Evolutionary conservation across 2,113 vertebrate species (phyloP), one percentile per base, ranked within the genome.

Genomic region (Romanogobio albipinnatus): DNA sequence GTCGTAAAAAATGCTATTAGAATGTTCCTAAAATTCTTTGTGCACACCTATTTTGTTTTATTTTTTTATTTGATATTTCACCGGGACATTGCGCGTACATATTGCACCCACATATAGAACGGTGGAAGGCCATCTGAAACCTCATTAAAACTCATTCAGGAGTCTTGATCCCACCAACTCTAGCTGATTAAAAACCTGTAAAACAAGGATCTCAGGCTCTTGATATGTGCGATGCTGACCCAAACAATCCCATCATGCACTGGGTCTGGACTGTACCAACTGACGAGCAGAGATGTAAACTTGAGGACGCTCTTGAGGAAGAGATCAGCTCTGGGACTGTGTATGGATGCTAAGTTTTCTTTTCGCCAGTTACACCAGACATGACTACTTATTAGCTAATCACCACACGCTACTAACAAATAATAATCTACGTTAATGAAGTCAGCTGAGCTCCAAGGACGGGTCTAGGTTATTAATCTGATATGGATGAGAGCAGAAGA

Each of bases 391-490:
- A 33, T 33, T 86, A 93, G 87, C 88, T 88, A 88, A 89, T 93
- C 86, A 89, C 87, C 91, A 91, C 24, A 61, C 5, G 15, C 13
- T 86, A 73, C 91, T 92, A 92, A 92, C 88, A 92, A 93, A 95
- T 76, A 86, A 94, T 93, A 91, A 92, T 81, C 92, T 94, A 94
- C 53, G 70, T 90, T 90, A 92, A 76, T 88, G 87, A 88, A 92
- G 87, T 84, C 89, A 86, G 90, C 80, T 73, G 89, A 93, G 91
- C 89, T 89, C 47, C 81, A 78, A 78, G 19, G 29, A 13, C 79
- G 86, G 83, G 62, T 86, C 87, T 85, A 90, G 88, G 89, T 87
- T 87, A 90, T 92, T 91, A 83, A 91, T 88, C 88, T 89, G 87
- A 85, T 89, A 89, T 80, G 33, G 92, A 96, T 93, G 93, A 89